These are phyloP conservation scores for Prenolepis imparis DNA, from an alignment of 2,888 invertebrate species.

Conservation along the genomic window DNA sequence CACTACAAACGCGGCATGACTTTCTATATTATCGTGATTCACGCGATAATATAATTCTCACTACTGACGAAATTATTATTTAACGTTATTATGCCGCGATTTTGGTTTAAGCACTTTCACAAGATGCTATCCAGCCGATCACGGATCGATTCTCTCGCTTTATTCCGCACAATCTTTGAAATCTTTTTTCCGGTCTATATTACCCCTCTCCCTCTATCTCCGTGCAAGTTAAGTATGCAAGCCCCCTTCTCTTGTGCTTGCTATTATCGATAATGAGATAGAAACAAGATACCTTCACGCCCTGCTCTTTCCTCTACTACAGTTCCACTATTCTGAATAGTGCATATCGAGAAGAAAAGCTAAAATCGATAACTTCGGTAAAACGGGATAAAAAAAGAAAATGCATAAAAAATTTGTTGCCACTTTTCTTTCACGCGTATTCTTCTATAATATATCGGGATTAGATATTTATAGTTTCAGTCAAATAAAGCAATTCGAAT, in stretches of 20 bases:
- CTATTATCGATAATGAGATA: constrained; percentile 67
- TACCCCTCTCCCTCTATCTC: background rate
- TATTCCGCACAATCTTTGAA: constrained; percentile 43
- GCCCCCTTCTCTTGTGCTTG: constrained; percentile 27
- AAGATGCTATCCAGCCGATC: constrained; percentile 18
- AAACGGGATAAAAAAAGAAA: constrained; percentile 54
- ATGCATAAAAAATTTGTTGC: constrained; percentile 16
- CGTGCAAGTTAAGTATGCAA: constrained; percentile 31
- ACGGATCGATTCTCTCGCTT: constrained; percentile 33
- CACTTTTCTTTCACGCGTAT: background rate
- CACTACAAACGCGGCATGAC: constrained; percentile 42
- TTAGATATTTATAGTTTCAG: background rate
- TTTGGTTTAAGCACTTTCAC: constrained; percentile 38
- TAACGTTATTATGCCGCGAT: constrained; percentile 48
- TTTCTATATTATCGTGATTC: constrained; percentile 52
- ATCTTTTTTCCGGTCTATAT: background rate
- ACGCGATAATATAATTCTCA: background rate
- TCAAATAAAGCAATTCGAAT: background rate
- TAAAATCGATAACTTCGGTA: constrained; percentile 50
- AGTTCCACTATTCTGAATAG: constrained; percentile 15
- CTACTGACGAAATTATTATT: constrained; percentile 62
- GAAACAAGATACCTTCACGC: constrained; percentile 60
- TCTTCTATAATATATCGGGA: constrained; percentile 13
- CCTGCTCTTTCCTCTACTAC: constrained; percentile 1
- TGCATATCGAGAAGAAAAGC: constrained; percentile 25